Conservation (phyloP, 1,140 invertebrate genomes). For the Uloborus diversus region DNA sequence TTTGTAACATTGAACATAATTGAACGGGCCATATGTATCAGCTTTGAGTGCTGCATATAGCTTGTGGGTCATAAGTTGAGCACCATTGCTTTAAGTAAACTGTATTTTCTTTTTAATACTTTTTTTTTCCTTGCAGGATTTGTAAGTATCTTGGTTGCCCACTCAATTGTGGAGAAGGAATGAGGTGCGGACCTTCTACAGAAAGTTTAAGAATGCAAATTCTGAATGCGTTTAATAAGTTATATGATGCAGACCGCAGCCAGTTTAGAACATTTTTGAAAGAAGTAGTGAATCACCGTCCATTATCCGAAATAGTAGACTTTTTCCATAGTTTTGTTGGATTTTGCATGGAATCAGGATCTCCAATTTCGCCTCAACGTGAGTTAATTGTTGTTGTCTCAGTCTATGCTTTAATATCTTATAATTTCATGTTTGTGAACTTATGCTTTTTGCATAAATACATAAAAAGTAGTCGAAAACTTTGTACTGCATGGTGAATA, state of each 20-base stretch:
- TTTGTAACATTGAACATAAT: too few relatives aligned
- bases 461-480: too few relatives aligned
- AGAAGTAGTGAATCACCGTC: constrained; percentile 78
- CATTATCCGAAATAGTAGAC: constrained; percentile 85
- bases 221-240: constrained; percentile 49
- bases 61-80: too few relatives aligned
- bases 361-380: constrained; percentile 85
- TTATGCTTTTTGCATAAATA: too few relatives aligned
- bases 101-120: too few relatives aligned
- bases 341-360: constrained; percentile 90
- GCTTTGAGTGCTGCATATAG: too few relatives aligned
- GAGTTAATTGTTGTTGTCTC: constrained; percentile 66
- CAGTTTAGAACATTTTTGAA: constrained; percentile 77
- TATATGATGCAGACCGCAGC: constrained; percentile 57
- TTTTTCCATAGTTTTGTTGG: constrained; percentile 95
- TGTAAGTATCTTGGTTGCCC: constrained; percentile 91
- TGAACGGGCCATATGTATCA: too few relatives aligned
- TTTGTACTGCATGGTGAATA: too few relatives aligned
- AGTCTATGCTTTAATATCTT: too few relatives aligned
- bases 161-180: constrained; percentile 84
- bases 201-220: constrained; percentile 57
- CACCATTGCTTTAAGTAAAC: too few relatives aligned
- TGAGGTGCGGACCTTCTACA: constrained; percentile 58
- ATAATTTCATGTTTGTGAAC: too few relatives aligned
- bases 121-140: too few relatives aligned